Evolutionary conservation across 2,888 invertebrate genomes (phyloP), one percentile per base, ranked within the genome.

Genomic region (Baronia brevicornis): DNA sequence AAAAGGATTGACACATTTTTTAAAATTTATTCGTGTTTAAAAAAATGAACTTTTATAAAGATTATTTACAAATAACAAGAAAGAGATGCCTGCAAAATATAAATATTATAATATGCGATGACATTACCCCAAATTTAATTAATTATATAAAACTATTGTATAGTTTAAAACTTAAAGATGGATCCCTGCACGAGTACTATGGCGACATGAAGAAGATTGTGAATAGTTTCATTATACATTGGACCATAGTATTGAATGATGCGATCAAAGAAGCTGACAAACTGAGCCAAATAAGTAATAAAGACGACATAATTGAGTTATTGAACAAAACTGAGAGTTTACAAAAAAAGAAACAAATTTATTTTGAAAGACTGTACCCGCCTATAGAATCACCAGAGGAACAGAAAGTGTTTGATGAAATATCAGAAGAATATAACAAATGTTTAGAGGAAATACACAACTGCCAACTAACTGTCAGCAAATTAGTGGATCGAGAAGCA

Each of bases 191-290:
- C 28, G 41, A 47, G 1, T 74, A 62, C 39, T 79, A 70, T 26
- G 69, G 69, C 1, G 51, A 68, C 25, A 35, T 78, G 3, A 75
- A 70, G 41, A 47, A 41, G 11, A 43, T 65, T 1, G 36, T 77
- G 0, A 49, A 43, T 3, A 58, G 62, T 22, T 78, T 70, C 38
- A 35, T 64, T 1, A 46, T 39, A 27, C 67, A 53, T 32, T 69
- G 62, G 50, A 46, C 48, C 11, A 34, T 49, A 20, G 39, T 48
- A 2, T 60, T 72, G 36, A 64, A 70, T 28, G 48, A 54, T n/a
- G 41, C 59, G 1, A 39, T 54, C 5, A 60, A 50, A 40, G 50
- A 54, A 27, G 54, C 58, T 2, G 67, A 72, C 26, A 48, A 41
- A 36, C 50, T 45, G 22, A 44, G 15, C 1, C 39, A 64, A 11